phyloP scores from a whole-genome alignment of 2,797 vertebrate species.

The Gymnothorax javanicus region DNA sequence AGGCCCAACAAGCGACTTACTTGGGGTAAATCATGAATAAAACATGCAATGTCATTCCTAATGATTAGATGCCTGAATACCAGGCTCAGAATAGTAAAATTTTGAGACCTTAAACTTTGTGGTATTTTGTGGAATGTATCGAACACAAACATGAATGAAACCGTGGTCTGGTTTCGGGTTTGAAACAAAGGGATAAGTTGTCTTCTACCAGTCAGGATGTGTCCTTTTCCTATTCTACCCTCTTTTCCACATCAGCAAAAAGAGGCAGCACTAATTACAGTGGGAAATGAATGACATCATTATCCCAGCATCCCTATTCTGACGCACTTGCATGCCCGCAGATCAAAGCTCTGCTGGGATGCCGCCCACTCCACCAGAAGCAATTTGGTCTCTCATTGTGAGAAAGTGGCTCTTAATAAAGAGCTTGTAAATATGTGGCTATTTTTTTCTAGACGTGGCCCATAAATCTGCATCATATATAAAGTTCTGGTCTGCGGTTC shows the following conservation, averaged over 20 bases:
- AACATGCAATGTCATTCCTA: not conserved
- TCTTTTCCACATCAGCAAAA: constrained; percentile 14
- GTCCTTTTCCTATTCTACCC: constrained; percentile 32
- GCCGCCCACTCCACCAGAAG: constrained; percentile 19
- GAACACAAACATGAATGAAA: not conserved
- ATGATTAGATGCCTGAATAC: not conserved
- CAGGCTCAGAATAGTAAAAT: not conserved
- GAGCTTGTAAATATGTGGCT: not conserved
- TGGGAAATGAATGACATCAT: constrained; percentile 31
- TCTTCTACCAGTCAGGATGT: constrained; percentile 44
- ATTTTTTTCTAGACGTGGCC: constrained; percentile 9
- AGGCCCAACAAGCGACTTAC: not conserved
- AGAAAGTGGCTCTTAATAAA: not conserved
- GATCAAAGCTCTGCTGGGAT: constrained; percentile 18
- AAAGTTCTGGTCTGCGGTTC: constrained; percentile 11
- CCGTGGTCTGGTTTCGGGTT: not conserved
- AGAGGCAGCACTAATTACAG: constrained; percentile 37
- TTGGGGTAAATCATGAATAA: not conserved
- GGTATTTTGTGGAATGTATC: not conserved
- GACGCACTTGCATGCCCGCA: not conserved
- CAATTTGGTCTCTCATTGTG: not conserved
- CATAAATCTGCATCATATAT: constrained; percentile 6
- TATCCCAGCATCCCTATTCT: constrained; percentile 10
- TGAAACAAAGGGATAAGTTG: constrained; percentile 3
- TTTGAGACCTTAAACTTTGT: not conserved